Evolutionary conservation across 2,797 vertebrate genomes (phyloP).

Genomic region (Picus viridis): DNA sequence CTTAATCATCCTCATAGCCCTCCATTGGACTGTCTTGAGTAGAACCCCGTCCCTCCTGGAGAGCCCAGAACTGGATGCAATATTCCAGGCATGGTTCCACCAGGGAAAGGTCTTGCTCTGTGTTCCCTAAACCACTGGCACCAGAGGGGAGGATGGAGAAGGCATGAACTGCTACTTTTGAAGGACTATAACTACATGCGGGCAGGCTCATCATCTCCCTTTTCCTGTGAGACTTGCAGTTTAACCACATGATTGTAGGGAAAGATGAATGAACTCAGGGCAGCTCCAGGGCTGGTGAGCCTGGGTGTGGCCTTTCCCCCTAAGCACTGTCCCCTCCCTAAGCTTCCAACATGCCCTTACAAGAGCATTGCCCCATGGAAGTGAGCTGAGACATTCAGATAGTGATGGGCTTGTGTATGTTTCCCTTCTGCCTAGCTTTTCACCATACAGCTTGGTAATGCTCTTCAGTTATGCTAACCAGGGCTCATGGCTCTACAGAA

Average conservation of each 20-base stretch:
- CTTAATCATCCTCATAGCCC: too few relatives aligned
- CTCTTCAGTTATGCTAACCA: background rate
- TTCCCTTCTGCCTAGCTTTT: background rate
- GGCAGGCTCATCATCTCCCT: background rate
- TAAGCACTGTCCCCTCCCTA: background rate
- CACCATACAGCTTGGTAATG: accelerated
- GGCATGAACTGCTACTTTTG: background rate
- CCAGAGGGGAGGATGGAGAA: background rate
- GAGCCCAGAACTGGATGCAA: too few relatives aligned
- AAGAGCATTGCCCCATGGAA: accelerated
- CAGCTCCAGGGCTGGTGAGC: background rate
- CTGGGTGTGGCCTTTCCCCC: background rate
- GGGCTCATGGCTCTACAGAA: background rate
- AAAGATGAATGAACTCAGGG: background rate
- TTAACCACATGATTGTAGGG: accelerated
- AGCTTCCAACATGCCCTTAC: background rate
- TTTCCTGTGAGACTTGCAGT: background rate
- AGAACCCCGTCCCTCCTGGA: too few relatives aligned
- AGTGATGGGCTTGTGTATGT: accelerated
- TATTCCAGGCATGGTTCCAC: too few relatives aligned
- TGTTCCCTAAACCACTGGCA: background rate
- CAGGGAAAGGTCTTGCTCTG: background rate
- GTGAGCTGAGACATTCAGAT: accelerated
- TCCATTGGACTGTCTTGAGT: too few relatives aligned
- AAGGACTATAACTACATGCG: accelerated